phyloP scores from a whole-genome alignment of 2,888 invertebrate genomes.

The Chaetogeoica ovagalla region DNA sequence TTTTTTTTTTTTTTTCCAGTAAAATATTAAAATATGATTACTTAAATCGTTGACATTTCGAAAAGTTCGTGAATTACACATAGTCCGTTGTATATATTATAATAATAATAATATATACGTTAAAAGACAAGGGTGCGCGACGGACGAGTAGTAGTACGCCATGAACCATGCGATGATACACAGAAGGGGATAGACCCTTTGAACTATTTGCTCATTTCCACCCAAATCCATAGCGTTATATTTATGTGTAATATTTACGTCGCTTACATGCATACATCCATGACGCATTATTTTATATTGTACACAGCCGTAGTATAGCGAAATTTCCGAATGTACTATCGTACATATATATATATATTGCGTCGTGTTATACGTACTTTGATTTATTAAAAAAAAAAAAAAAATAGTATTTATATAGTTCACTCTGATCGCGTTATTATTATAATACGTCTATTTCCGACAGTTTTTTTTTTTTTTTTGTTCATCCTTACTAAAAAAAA shows the following conservation, averaged over 20 bases:
- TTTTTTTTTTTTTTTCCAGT: conserved; percentile 31
- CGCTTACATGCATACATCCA: conserved; percentile 7
- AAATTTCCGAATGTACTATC: no score
- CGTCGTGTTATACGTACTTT: no score
- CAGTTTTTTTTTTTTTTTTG: not conserved
- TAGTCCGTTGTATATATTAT: not conserved
- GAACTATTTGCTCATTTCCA: conserved; percentile 48
- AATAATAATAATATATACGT: not conserved
- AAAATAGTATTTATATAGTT: no score
- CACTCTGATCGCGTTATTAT: not conserved
- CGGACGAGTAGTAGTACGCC: conserved; percentile 21
- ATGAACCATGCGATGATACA: conserved; percentile 24
- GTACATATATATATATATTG: no score
- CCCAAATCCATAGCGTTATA: conserved; percentile 44
- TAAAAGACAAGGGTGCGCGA: conserved; percentile 21
- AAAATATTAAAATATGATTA: conserved; percentile 47
- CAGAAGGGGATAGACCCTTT: conserved; percentile 41
- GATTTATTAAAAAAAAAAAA: no score
- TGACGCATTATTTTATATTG: conserved; percentile 19
- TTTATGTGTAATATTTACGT: not conserved
- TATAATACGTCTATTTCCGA: not conserved
- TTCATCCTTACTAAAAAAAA: not conserved
- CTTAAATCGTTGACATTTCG: conserved; percentile 46
- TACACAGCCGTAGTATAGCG: no score
- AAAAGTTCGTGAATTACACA: conserved; percentile 39